Base-by-base conservation (phyloP, 2,797 vertebrate species). In the Synanceia verrucosa region DNA sequence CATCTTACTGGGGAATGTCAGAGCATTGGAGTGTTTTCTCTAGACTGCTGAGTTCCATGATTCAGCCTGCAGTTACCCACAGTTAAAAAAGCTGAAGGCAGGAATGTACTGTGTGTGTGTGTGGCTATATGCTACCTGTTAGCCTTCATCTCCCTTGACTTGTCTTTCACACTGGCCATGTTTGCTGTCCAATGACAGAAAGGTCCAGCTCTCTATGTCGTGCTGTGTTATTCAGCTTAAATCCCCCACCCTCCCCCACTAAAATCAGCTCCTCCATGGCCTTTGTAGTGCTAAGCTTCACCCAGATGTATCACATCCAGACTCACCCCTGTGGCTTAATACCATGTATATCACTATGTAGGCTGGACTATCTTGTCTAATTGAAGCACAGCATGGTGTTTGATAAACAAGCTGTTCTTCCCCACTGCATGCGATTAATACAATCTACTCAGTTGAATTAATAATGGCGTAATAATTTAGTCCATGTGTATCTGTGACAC, bases 391-490 rank as follows among this genome's bases (percentile, higher is more conserved):
- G 88, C 79, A 18, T 83, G 89, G 43, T 51, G 55, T 81, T 86
- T 79, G 82, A 90, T 88, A 88, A 91, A 91, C 86, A 91, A 76
- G 85, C 73, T 71, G 68, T 65, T 72, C 70, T 76, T 67, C 66
- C 79, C 55, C 75, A 50, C 74, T 66, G 82, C 60, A 86, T 74
- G 79, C 51, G 2, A 69, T 81, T 91, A 86, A 88, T 90, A 84
- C 59, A 82, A 83, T 88, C 55, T 78, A 67, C 57, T 77, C 65
- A 57, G 65, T 69, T 79, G 80, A 85, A 78, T 82, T 79, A 82
- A 86, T 83, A 81, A 81, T 78, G 53, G 50, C n/a, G 41, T 28
- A 21, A 76, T 83, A 44, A 84, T 78, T 82, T 79, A 74, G 66
- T 58, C 46, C 71, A 46, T 76, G 82, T 79, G 84, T 84, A 79